Conservation (phyloP, 2,888 invertebrate genomes). For the Zonitis immaculata region DNA sequence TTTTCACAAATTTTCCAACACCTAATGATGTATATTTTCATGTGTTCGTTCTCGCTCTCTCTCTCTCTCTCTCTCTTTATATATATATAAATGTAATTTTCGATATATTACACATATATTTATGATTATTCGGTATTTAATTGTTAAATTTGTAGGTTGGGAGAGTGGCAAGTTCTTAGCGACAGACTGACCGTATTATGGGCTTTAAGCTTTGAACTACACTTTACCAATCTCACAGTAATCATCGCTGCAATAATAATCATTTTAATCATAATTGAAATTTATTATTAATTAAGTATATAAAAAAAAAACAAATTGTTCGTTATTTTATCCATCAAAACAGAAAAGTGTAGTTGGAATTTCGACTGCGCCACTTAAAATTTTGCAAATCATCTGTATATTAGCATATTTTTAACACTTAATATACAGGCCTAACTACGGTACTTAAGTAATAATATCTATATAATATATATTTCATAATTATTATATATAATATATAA, state of each 20-base stretch:
- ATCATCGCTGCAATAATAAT: conserved; percentile 25
- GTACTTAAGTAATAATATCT: conserved; percentile 50
- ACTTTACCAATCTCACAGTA: conserved; percentile 20
- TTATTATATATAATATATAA: conserved; percentile 46
- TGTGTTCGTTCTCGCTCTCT: no score
- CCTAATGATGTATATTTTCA: conserved; percentile 41
- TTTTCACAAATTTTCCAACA: no score
- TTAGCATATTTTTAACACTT: conserved; percentile 51
- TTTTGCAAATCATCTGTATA: conserved; percentile 48
- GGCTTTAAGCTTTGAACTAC: conserved; percentile 18
- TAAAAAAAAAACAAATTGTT: no score
- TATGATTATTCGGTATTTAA: no score
- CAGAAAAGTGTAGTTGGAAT: conserved; percentile 8
- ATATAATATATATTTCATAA: conserved; percentile 43
- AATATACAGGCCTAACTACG: conserved; percentile 52
- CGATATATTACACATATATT: no score
- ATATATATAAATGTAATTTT: no score
- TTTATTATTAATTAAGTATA: conserved; percentile 12
- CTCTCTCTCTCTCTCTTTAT: no score
- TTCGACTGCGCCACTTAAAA: conserved; percentile 42
- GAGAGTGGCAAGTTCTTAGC: conserved; percentile 13
- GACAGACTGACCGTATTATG: conserved; percentile 6
- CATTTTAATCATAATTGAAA: background rate
- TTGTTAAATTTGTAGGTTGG: conserved; percentile 11
- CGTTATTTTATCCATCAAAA: no score